Percentiles rank a stretch among this genome's conserved stretches.
Conservation (phyloP, 2,888 invertebrate genomes). For the Trissonchulus sp. region DNA sequence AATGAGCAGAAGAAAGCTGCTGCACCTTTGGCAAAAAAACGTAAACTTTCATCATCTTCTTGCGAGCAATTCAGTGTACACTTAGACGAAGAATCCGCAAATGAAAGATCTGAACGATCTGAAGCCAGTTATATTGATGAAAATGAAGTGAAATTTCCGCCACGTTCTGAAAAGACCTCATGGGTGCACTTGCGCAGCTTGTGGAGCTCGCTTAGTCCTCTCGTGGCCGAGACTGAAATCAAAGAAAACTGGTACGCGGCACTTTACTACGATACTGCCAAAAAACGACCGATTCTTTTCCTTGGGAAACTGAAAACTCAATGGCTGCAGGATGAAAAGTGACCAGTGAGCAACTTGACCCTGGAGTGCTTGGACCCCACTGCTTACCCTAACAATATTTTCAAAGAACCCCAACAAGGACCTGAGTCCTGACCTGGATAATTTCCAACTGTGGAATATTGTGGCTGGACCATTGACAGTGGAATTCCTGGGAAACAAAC, state of each 20-base stretch:
- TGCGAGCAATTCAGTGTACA: too few relatives aligned
- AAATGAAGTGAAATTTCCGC: too few relatives aligned
- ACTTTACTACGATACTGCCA: not conserved
- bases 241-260: slow-evolving; percentile 10
- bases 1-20: too few relatives aligned
- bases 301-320: not conserved
- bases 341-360: not conserved
- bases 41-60: too few relatives aligned
- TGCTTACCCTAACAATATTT: slow-evolving; percentile 4
- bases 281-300: not conserved
- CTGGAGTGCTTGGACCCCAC: slow-evolving; percentile 7
- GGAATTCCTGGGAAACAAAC: not conserved
- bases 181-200: slow-evolving; percentile 1
- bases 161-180: not conserved
- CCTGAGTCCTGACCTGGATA: not conserved
- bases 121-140: too few relatives aligned
- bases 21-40: too few relatives aligned
- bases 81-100: too few relatives aligned
- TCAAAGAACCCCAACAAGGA: slow-evolving; percentile 9
- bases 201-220: not conserved
- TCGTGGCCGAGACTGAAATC: not conserved
- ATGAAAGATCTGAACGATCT: too few relatives aligned
- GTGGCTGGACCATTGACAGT: slow-evolving; percentile 1
- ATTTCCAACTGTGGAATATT: not conserved
- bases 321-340: not conserved